A percentile compares a stretch with the other conserved stretches of the same genome.
Evolutionary conservation across 1,140 invertebrate species (phyloP).

Genomic region (Conopomorpha cramerella): DNA sequence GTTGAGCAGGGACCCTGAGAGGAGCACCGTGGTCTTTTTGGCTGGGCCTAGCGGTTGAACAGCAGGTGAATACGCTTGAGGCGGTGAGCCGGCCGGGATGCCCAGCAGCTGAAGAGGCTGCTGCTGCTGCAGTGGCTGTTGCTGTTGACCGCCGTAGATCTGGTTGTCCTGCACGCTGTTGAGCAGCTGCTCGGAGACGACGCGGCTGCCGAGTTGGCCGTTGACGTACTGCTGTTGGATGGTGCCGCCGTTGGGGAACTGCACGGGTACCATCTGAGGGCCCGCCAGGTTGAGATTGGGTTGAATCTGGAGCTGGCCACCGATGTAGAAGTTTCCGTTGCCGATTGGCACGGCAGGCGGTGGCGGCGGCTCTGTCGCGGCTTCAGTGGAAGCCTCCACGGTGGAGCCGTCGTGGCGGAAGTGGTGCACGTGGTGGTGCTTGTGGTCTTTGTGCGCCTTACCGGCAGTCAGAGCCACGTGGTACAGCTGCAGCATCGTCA

Average conservation of each 20-base stretch:
- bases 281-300: conserved; percentile 63
- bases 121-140: background rate
- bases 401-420: conserved; percentile 74
- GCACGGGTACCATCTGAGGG: conserved; percentile 54
- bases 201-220: conserved; percentile 63
- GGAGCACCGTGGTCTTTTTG: conserved; percentile 28
- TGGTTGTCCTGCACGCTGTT: conserved; percentile 21
- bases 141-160: background rate
- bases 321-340: conserved; percentile 66
- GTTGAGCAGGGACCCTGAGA: conserved; percentile 45
- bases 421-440: conserved; percentile 80
- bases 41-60: conserved; percentile 17
- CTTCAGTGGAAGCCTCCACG: conserved; percentile 56
- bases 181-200: conserved; percentile 63
- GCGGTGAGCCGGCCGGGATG: background rate
- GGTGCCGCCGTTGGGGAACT: conserved; percentile 44
- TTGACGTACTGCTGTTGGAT: conserved; percentile 64
- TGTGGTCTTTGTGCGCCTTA: conserved; percentile 82
- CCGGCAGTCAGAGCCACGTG: conserved; percentile 77
- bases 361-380: conserved; percentile 62
- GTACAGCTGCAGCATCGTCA: conserved; percentile 80
- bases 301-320: conserved; percentile 72
- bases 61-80: conserved; percentile 14
- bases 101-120: no score
- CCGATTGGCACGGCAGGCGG: conserved; percentile 49